Evolutionary conservation across 1,140 invertebrate genomes (phyloP).

Genomic region (Venustaconcha ellipsiformis): DNA sequence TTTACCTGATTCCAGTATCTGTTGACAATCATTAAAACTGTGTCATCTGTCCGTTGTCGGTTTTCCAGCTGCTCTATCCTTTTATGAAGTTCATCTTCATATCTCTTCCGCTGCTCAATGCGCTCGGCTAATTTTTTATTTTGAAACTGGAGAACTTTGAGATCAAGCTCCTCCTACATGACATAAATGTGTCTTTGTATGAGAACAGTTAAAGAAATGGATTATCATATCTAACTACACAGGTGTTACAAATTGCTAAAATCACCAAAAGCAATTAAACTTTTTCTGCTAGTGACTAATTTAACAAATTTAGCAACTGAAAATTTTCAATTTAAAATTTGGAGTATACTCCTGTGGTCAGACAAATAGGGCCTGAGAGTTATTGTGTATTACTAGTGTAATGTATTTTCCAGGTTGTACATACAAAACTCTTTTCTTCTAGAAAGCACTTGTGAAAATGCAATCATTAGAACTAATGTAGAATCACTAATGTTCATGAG

Average conservation of each 20-base stretch:
- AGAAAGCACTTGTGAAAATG: too few relatives aligned
- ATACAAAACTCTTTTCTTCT: too few relatives aligned
- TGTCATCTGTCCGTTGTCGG: constrained; percentile 97
- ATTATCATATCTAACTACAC: not conserved
- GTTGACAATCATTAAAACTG: constrained; percentile 97
- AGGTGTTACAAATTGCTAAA: not conserved
- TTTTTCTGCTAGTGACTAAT: not conserved
- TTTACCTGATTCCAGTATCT: constrained; percentile 87
- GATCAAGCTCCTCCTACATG: constrained; percentile 90
- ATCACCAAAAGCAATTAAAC: not conserved
- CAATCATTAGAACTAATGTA: too few relatives aligned
- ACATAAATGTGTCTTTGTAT: too few relatives aligned
- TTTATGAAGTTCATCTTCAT: constrained; percentile 89
- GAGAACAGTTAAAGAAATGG: too few relatives aligned
- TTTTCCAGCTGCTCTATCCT: constrained; percentile 97
- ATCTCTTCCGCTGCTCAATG: constrained; percentile 88
- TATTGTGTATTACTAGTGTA: too few relatives aligned
- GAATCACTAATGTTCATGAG: too few relatives aligned
- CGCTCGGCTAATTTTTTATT: constrained; percentile 94
- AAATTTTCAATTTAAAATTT: too few relatives aligned
- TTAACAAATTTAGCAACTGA: not conserved
- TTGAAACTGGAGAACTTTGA: constrained; percentile 96
- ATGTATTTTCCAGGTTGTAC: too few relatives aligned
- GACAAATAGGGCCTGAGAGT: too few relatives aligned
- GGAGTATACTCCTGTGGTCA: too few relatives aligned